Evolutionary conservation across 2,113 vertebrate species (phyloP).

Genomic region (Pholis gunnellus): DNA sequence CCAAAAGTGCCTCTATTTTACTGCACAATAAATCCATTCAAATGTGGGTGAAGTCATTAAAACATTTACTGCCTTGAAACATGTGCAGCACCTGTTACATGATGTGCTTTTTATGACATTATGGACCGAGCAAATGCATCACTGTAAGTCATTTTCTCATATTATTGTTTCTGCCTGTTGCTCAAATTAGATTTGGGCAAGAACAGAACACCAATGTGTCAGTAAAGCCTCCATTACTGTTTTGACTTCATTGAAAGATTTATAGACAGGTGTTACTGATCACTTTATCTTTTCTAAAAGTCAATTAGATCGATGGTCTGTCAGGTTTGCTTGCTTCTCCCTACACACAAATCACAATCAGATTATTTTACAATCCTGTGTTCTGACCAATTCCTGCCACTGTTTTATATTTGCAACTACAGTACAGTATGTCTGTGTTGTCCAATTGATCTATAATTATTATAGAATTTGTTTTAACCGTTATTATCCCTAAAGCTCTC

Average conservation of each 20-base stretch:
- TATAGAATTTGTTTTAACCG: neutral
- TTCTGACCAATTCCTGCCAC: neutral
- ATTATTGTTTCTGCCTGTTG: conserved; percentile 58
- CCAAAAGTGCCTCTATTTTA: conserved; percentile 7
- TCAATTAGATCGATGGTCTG: conserved; percentile 73
- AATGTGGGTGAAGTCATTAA: conserved; percentile 48
- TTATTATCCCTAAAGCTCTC: neutral
- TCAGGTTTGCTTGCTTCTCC: conserved; percentile 46
- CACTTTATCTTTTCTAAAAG: conserved; percentile 73
- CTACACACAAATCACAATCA: neutral
- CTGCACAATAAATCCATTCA: conserved; percentile 35
- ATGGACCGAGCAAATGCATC: conserved; percentile 63
- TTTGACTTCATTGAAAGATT: conserved; percentile 75
- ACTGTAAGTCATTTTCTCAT: conserved; percentile 68
- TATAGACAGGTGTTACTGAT: conserved; percentile 78
- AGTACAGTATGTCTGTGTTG: neutral
- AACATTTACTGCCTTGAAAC: conserved; percentile 56
- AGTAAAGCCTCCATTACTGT: conserved; percentile 73
- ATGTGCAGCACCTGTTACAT: conserved; percentile 50
- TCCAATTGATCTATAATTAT: neutral
- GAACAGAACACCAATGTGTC: conserved; percentile 80
- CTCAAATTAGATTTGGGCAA: conserved; percentile 68
- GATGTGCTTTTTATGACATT: conserved; percentile 55
- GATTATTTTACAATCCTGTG: neutral
- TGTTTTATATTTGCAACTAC: neutral